Evolutionary conservation across 2,888 invertebrate genomes (phyloP).

Genomic region (Colletes collaris): DNA sequence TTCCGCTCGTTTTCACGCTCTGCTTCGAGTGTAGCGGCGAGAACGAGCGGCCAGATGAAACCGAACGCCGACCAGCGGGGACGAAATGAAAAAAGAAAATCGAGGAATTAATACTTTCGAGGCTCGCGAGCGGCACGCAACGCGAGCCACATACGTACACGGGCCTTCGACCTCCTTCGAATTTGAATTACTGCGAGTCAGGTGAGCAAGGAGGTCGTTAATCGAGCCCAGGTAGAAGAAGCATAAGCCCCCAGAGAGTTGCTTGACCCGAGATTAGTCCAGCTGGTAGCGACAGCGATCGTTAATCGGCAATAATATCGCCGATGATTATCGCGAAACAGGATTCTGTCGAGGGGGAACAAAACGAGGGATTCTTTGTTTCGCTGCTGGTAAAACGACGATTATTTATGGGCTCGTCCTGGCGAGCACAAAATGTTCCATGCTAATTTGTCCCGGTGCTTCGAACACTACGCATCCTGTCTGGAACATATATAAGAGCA

Average conservation of each 20-base stretch:
- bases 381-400: background rate
- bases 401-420: constrained; percentile 24
- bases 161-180: constrained; percentile 52
- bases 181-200: constrained; percentile 63
- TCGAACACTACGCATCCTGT: background rate
- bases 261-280: constrained; percentile 50
- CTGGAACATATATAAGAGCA: constrained; percentile 5
- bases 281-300: constrained; percentile 32
- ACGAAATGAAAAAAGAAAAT: constrained; percentile 41
- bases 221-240: constrained; percentile 49
- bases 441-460: constrained; percentile 4
- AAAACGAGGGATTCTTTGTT: constrained; percentile 22
- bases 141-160: constrained; percentile 18
- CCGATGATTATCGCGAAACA: constrained; percentile 35
- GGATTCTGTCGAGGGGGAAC: constrained; percentile 14
- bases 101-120: constrained; percentile 53
- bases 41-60: background rate
- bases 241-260: constrained; percentile 23
- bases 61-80: background rate
- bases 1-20: constrained; percentile 53
- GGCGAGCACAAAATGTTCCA: constrained; percentile 10
- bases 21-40: constrained; percentile 5
- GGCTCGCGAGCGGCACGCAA: constrained; percentile 51
- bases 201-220: constrained; percentile 57
- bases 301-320: constrained; percentile 39